phyloP scores from a whole-genome alignment of 2,113 vertebrate genomes.

The Notiomystis cincta region DNA sequence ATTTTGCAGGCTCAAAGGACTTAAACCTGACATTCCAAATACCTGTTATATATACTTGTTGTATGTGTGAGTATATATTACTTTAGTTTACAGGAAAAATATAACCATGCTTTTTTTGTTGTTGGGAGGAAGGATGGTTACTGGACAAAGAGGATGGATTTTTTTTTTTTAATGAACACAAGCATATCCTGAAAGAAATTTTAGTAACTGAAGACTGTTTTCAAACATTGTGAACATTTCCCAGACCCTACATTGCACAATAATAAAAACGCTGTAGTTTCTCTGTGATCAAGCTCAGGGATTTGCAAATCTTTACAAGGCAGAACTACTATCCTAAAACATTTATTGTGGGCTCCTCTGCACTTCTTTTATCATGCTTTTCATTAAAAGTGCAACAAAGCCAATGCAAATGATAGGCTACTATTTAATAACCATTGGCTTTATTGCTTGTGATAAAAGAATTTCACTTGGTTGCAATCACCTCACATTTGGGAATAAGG shows the following conservation, averaged over 20 bases:
- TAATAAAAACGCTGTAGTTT: neutral
- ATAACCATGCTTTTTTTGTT: too few species aligned
- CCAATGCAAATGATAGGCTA: neutral
- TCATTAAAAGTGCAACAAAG: neutral
- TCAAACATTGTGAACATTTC: neutral
- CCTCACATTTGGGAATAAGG: neutral
- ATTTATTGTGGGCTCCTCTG: neutral
- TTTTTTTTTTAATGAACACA: neutral
- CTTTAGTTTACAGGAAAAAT: neutral
- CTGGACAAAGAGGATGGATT: neutral
- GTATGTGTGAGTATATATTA: neutral
- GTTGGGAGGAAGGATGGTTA: neutral
- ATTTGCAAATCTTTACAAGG: neutral
- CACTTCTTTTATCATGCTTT: neutral
- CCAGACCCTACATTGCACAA: neutral
- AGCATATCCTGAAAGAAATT: neutral
- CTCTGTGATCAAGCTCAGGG: neutral
- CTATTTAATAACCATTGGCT: neutral
- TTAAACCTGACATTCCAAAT: neutral
- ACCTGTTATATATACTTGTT: rapidly evolving
- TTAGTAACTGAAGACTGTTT: neutral
- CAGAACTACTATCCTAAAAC: neutral
- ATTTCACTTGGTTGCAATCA: neutral
- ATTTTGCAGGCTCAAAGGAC: neutral
- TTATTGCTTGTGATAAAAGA: neutral